Percentiles rank a stretch among this genome's conserved stretches.
phyloP scores from a whole-genome alignment of 2,888 invertebrate species.

The Spilosoma lubricipeda region DNA sequence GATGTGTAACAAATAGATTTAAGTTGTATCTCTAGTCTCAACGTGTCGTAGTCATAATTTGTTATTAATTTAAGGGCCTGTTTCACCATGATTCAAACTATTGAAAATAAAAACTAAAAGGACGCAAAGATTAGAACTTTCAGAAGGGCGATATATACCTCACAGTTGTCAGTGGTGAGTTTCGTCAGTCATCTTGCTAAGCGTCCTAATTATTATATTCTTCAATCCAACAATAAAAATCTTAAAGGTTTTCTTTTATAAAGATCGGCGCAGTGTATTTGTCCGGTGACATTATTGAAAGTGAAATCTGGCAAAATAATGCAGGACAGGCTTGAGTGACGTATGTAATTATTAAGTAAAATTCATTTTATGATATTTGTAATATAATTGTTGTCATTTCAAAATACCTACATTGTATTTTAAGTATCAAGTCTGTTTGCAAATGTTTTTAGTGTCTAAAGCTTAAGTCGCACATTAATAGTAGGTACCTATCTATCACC shows the following conservation, averaged over 20 bases:
- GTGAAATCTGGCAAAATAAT: conserved; percentile 7
- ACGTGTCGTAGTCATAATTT: conserved; percentile 78
- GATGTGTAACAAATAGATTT: conserved; percentile 57
- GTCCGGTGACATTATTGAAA: not conserved
- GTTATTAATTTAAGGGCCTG: conserved; percentile 57
- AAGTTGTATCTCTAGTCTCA: conserved; percentile 83
- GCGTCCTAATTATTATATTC: not conserved
- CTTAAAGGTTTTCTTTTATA: not conserved
- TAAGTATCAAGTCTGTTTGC: conserved; percentile 56
- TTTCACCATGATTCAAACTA: not conserved
- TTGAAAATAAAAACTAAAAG: conserved; percentile 25
- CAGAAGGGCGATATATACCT: not conserved
- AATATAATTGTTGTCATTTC: conserved; percentile 55
- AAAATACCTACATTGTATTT: conserved; percentile 49
- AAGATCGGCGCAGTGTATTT: not conserved
- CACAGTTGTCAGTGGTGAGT: not conserved
- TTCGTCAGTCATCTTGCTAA: not conserved
- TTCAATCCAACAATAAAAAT: not conserved
- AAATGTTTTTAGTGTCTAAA: conserved; percentile 58
- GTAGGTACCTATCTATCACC: conserved; percentile 62
- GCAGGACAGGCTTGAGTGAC: conserved; percentile 31
- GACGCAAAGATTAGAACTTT: not conserved
- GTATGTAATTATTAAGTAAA: conserved; percentile 27
- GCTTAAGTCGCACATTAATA: conserved; percentile 79
- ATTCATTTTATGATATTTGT: conserved; percentile 47